These are phyloP conservation scores for Digitonthophagus gazella DNA, from an alignment of 2,888 invertebrate species.

Conservation along the genomic window DNA sequence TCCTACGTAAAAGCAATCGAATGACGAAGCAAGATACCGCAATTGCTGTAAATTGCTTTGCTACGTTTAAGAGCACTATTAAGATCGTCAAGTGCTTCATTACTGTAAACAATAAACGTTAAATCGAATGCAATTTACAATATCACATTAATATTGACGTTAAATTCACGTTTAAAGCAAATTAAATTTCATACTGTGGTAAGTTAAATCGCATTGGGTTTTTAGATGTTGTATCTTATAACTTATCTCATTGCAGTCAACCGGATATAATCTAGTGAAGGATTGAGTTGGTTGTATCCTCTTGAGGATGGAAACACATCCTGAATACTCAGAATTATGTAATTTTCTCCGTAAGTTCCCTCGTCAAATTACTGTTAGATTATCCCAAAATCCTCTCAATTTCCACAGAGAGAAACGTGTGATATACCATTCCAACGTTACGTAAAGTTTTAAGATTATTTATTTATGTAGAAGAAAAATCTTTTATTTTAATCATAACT, in stretches of 20 bases:
- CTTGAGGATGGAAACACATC: background rate
- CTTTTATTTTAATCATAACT: no score
- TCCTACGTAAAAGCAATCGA: no score
- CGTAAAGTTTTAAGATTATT: no score
- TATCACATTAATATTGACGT: no score
- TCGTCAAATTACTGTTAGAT: background rate
- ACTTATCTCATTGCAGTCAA: no score
- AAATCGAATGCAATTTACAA: background rate
- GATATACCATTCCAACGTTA: no score
- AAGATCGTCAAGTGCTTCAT: background rate
- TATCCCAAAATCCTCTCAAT: background rate
- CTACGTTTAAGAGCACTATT: background rate
- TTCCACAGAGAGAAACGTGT: background rate
- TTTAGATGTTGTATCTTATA: no score
- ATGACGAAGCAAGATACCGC: background rate
- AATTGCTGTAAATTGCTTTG: background rate
- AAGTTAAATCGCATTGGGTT: no score
- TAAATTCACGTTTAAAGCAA: no score
- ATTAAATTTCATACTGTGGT: no score
- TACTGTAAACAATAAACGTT: background rate
- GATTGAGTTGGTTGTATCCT: background rate
- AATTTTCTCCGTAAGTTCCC: background rate
- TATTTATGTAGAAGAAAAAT: no score
- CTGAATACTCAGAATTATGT: background rate
- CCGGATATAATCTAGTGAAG: no score